Evolutionary conservation across 1,140 invertebrate species (phyloP).

Genomic region (Papilio aristodemus): DNA sequence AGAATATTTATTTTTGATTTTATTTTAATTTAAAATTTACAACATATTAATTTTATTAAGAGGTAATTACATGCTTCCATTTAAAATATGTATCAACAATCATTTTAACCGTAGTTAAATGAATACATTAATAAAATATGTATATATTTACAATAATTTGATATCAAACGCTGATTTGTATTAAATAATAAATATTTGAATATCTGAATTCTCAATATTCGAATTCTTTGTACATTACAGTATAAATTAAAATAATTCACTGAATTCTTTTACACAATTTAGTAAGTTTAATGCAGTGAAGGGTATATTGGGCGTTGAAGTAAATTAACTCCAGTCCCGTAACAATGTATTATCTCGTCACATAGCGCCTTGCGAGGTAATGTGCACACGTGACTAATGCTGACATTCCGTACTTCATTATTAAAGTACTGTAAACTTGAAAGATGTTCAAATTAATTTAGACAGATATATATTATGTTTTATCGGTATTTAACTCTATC

Average conservation of each 20-base stretch:
- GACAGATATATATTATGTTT: neutral
- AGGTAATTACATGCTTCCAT: neutral
- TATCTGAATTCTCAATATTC: too few relatives aligned
- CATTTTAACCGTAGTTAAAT: too few relatives aligned
- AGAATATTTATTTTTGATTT: neutral
- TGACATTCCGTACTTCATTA: conserved; percentile 44
- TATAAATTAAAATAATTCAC: neutral
- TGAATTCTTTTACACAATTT: neutral
- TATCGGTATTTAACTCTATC: too few relatives aligned
- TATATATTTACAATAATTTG: too few relatives aligned
- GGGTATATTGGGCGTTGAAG: conserved; percentile 66
- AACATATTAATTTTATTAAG: neutral
- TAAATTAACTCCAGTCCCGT: conserved; percentile 73
- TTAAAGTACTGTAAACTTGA: conserved; percentile 16
- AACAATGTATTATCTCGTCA: conserved; percentile 74
- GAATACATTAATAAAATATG: too few relatives aligned
- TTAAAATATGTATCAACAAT: too few relatives aligned
- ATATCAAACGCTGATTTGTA: too few relatives aligned
- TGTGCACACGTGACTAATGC: conserved; percentile 44
- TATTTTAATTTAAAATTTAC: neutral
- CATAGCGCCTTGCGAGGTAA: conserved; percentile 50
- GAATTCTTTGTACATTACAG: neutral
- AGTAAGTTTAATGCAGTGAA: conserved; percentile 33
- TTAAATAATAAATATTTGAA: too few relatives aligned
- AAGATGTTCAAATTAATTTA: neutral